Percentiles rank a stretch among this genome's conserved stretches.
These are phyloP conservation scores for Catocala nupta DNA, from an alignment of 2,888 invertebrate species.

Conservation along the genomic window DNA sequence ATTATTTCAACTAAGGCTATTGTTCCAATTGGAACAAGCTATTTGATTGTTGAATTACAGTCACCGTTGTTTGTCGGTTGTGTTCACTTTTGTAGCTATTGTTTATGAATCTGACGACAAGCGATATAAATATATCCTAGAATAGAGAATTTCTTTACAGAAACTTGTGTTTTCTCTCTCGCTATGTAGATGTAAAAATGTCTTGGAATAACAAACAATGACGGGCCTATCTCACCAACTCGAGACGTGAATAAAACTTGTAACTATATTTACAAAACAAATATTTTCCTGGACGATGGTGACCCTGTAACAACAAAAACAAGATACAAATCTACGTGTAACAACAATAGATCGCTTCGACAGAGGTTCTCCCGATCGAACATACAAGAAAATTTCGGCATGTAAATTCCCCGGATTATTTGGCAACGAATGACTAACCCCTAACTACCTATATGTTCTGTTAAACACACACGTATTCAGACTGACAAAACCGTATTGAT, in stretches of 20 bases:
- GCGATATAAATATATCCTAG: background rate
- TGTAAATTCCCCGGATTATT: constrained; percentile 63
- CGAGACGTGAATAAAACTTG: constrained; percentile 30
- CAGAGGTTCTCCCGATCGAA: constrained; percentile 64
- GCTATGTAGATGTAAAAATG: constrained; percentile 1
- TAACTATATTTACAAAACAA: constrained; percentile 38
- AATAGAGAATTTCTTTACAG: background rate
- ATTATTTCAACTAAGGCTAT: constrained; percentile 31
- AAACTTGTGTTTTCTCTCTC: background rate
- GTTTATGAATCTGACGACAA: background rate
- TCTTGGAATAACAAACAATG: constrained; percentile 18
- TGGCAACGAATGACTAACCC: constrained; percentile 55
- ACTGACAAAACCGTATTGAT: background rate
- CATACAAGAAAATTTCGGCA: constrained; percentile 67
- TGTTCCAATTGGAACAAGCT: constrained; percentile 23
- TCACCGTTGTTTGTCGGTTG: constrained; percentile 2
- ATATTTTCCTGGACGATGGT: constrained; percentile 49
- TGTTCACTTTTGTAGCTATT: background rate
- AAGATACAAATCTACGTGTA: constrained; percentile 60
- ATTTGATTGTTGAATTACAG: constrained; percentile 18
- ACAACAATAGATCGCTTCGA: constrained; percentile 65
- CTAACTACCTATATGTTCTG: constrained; percentile 26
- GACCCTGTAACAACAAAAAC: constrained; percentile 53
- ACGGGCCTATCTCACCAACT: constrained; percentile 13
- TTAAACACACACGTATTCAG: background rate